Percentiles rank a stretch among this genome's conserved stretches.
Conservation (phyloP, 2,888 invertebrate genomes). For the Agonopterix subpropinquella region DNA sequence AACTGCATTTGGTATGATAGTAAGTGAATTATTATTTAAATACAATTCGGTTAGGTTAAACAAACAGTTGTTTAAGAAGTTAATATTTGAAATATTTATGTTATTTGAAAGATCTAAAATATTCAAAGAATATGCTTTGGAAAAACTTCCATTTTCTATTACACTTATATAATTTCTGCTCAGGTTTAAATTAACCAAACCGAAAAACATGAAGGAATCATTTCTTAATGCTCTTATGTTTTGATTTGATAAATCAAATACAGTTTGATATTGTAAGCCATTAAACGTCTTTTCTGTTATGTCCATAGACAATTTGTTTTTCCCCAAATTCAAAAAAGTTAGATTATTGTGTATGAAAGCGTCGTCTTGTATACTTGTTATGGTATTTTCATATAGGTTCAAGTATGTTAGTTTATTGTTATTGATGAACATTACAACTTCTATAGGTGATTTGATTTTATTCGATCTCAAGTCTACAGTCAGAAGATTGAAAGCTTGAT, state of each 20-base stretch:
- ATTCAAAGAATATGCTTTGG: constrained; percentile 21
- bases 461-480: constrained; percentile 48
- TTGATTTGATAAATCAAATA: constrained; percentile 39
- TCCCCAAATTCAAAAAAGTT: constrained; percentile 37
- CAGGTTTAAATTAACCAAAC: constrained; percentile 38
- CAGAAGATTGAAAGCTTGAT: constrained; percentile 32
- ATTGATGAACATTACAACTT: constrained; percentile 40
- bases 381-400: constrained; percentile 40
- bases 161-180: constrained; percentile 38
- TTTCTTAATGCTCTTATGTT: constrained; percentile 31
- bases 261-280: constrained; percentile 35
- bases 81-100: constrained; percentile 24
- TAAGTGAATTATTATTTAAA: constrained; percentile 42
- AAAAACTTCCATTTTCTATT: constrained; percentile 38
- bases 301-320: constrained; percentile 39
- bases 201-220: constrained; percentile 35
- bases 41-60: constrained; percentile 38
- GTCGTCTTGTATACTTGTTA: constrained; percentile 36
- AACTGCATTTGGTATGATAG: constrained; percentile 20
- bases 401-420: constrained; percentile 38
- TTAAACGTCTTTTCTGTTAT: constrained; percentile 37
- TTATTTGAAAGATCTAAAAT: constrained; percentile 51
- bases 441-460: constrained; percentile 34
- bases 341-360: constrained; percentile 40
- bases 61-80: constrained; percentile 35